phyloP scores from a whole-genome alignment of 2,797 vertebrate species.

The Acridotheres tristis region DNA sequence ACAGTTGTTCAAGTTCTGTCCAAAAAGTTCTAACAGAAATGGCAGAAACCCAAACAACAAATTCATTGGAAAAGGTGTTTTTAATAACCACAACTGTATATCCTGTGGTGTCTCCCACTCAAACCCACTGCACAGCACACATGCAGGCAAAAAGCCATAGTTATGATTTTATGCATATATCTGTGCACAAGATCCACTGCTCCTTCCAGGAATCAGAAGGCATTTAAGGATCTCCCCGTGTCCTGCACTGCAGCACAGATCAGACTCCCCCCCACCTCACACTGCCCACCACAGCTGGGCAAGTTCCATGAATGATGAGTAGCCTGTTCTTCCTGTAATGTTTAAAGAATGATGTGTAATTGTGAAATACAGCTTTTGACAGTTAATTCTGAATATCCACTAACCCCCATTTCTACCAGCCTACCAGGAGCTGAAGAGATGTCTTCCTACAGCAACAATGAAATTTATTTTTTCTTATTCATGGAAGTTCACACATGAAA shows the following conservation, averaged over 20 bases:
- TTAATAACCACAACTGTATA: neutral
- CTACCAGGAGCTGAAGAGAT: neutral
- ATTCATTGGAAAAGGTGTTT: neutral
- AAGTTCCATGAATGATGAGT: neutral
- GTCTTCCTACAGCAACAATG: neutral
- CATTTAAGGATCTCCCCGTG: neutral
- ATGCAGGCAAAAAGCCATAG: neutral
- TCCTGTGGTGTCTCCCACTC: neutral
- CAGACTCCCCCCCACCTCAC: neutral
- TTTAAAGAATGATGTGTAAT: neutral
- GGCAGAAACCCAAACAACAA: neutral
- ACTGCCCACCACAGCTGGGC: neutral
- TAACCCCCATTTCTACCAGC: neutral
- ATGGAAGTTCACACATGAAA: neutral
- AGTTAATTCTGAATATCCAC: neutral
- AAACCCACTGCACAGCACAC: neutral
- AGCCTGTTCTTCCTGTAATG: neutral
- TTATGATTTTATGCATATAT: neutral
- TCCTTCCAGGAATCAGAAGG: neutral
- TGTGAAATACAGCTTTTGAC: neutral
- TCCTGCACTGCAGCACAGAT: accelerated
- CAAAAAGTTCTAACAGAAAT: neutral
- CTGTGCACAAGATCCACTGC: neutral
- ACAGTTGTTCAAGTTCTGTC: neutral
- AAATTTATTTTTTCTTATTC: neutral